Evolutionary conservation across 2,888 invertebrate genomes (phyloP).

Genomic region (Agriopis aurantiaria): DNA sequence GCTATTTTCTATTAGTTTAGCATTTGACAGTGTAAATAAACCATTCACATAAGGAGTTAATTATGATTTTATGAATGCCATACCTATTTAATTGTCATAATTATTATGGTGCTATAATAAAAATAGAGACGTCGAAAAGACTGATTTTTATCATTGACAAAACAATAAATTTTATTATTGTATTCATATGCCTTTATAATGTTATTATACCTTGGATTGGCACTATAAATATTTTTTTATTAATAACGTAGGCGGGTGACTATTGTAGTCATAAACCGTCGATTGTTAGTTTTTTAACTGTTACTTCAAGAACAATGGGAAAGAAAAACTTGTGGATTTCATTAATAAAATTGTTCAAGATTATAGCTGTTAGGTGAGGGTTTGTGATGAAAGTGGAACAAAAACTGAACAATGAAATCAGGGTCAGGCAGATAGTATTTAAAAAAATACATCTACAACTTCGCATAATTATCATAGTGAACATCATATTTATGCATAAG

Average conservation of each 20-base stretch:
- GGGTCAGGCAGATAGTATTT: neutral
- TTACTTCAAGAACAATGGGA: conserved; percentile 16
- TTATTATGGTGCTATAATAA: neutral
- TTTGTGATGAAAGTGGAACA: conserved; percentile 14
- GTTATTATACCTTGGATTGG: conserved; percentile 10
- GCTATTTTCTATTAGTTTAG: neutral
- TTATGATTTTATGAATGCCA: conserved; percentile 6
- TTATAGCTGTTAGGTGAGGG: conserved; percentile 7
- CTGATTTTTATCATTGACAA: neutral
- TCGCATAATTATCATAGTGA: too few relatives aligned
- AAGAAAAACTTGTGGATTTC: conserved; percentile 18
- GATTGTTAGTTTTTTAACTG: conserved; percentile 22
- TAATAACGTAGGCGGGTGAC: neutral
- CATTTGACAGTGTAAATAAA: neutral
- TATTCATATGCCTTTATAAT: conserved; percentile 11
- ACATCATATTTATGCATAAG: conserved; percentile 2
- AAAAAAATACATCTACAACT: too few relatives aligned
- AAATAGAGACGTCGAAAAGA: conserved; percentile 3
- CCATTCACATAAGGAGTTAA: neutral
- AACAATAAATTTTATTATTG: conserved; percentile 11
- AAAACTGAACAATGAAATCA: neutral
- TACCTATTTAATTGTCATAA: neutral
- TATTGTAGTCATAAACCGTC: conserved; percentile 3
- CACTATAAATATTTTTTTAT: neutral
- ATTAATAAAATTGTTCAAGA: conserved; percentile 8